Percentiles rank a stretch among this genome's conserved stretches.
phyloP scores from a whole-genome alignment of 53 echinoderm and acorn worm genomes.

The Apostichopus leukothele region DNA sequence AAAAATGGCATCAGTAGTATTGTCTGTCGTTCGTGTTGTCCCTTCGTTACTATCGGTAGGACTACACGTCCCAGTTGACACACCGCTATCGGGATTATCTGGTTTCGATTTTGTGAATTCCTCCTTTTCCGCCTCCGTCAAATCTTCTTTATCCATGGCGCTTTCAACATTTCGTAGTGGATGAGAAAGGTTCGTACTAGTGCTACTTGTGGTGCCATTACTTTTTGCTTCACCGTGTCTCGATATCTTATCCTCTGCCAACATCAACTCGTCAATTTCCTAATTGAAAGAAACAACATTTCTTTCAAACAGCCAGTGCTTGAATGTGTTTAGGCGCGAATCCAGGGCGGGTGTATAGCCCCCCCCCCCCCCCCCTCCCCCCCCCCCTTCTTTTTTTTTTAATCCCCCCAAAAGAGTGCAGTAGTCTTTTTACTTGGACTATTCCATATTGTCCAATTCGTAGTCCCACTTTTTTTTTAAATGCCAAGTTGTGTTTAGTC shows the following conservation, averaged over 20 bases:
- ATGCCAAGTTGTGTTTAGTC: too few species aligned
- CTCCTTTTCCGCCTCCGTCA: neutral
- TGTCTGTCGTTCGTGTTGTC: neutral
- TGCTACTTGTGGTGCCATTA: neutral
- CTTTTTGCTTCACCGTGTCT: neutral
- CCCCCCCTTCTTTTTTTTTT: too few species aligned
- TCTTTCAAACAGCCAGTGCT: too few species aligned
- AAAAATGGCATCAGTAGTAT: conserved; percentile 2
- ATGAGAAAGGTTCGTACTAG: conserved; percentile 12
- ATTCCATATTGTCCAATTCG: too few species aligned
- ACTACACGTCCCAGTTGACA: neutral
- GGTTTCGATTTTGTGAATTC: too few species aligned
- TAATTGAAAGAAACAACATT: neutral
- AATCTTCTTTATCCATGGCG: conserved; percentile 16
- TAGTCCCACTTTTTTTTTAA: too few species aligned
- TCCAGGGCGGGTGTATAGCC: neutral
- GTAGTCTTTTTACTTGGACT: too few species aligned
- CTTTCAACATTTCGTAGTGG: conserved; percentile 36
- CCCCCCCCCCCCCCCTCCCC: neutral
- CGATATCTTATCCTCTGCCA: neutral
- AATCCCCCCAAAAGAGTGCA: too few species aligned
- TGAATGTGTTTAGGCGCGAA: neutral
- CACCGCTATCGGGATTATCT: neutral
- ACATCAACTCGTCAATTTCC: neutral
- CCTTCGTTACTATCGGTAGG: neutral